These are phyloP conservation scores for Oligia strigilis DNA, from an alignment of 2,888 invertebrate genomes.

Conservation along the genomic window DNA sequence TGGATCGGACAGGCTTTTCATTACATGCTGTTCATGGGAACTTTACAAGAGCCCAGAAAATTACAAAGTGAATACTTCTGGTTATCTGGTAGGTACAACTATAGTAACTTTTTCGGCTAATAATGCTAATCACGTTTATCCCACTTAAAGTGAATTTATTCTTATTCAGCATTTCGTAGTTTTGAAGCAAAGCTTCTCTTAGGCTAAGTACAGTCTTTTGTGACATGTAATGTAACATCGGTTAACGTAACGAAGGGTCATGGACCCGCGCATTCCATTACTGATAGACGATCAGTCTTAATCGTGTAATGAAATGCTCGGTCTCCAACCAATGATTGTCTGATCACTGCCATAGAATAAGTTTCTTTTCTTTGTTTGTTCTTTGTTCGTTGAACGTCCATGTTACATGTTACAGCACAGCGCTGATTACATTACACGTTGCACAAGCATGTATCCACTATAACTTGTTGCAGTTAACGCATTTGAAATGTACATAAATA, in stretches of 20 bases:
- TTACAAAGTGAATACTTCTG: conserved; percentile 35
- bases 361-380: conserved; percentile 28
- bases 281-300: conserved; percentile 18
- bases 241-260: conserved; percentile 14
- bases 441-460: conserved; percentile 42
- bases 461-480: conserved; percentile 47
- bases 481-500: conserved; percentile 58
- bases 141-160: conserved; percentile 54
- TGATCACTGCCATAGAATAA: conserved; percentile 42
- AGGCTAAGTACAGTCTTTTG: conserved; percentile 46
- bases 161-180: conserved; percentile 47
- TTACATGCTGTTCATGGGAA: conserved; percentile 30
- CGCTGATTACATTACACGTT: conserved; percentile 48
- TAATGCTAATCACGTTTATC: conserved; percentile 53
- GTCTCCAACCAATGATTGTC: conserved; percentile 21
- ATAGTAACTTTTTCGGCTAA: conserved; percentile 46
- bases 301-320: conserved; percentile 23
- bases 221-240: conserved; percentile 41
- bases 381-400: conserved; percentile 28
- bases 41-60: conserved; percentile 28
- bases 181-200: conserved; percentile 58
- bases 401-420: conserved; percentile 15
- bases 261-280: conserved; percentile 21
- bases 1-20: conserved; percentile 35
- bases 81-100: conserved; percentile 31